Evolutionary conservation across 2,113 vertebrate genomes (phyloP), one percentile per base, ranked within the genome.

Genomic region (Vulpes vulpes): DNA sequence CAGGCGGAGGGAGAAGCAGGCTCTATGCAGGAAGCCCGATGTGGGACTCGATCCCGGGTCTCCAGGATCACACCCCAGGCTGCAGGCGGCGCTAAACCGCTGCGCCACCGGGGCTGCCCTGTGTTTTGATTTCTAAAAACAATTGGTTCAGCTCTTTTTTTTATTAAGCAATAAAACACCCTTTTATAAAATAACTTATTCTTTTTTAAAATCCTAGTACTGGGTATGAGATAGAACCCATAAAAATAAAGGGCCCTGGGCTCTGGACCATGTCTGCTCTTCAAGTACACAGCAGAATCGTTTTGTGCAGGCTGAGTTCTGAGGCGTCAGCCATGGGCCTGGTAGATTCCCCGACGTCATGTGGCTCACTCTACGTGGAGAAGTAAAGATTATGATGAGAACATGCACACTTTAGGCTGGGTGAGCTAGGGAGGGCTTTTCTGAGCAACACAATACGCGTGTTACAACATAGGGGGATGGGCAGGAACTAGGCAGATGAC

Each of bases 241-340:
- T n/a, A 16, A 69, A n/a, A 67, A 17, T 25, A n/a, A 67, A 84
- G 12, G 23, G 5, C 16, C 2, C 35, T n/a, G 10, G 73, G 11
- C 4, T 1, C 11, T n/a, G 19, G 25, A 35, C 51, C 22, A 2
- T 59, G 55, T 60, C 80, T 55, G 57, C 19, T 55, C 23, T 38
- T 32, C 32, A 8, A 12, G 25, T 38, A 10, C 27, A n/a, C 0
- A 4, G 30, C 11, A 23, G 82, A 65, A 5, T 8, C 0, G 0
- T 25, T 51, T 78, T 22, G 19, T 35, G 15, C 43, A 15, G 57
- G 57, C 32, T 0, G 2, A 14, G 35, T 57, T 25, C 49, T 30
- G 59, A n/a, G 49, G 23, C 71, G 10, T 49, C 27, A 32, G 43
- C 1, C 0, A 11, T 60, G 43, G 60, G 53, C 27, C 62, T 49